Percentiles rank a stretch among this genome's conserved stretches.
Conservation (phyloP, 2,888 invertebrate genomes). For the Diploptera punctata region DNA sequence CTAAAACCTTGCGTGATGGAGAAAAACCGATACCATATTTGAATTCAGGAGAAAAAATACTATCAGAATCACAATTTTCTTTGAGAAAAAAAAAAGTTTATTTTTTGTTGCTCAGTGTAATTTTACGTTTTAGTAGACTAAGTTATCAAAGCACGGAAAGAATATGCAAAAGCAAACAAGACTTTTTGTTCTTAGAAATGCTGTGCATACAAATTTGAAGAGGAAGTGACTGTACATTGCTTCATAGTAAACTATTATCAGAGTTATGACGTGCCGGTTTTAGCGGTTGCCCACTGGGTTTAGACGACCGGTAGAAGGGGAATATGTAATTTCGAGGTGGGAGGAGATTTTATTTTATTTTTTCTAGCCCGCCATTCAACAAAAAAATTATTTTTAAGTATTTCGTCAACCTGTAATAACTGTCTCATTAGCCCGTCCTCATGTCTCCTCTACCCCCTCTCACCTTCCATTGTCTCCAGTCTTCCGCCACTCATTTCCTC, state of each 20-base stretch:
- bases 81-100: no score
- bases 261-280: constrained; percentile 26
- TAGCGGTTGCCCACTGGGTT: constrained; percentile 27
- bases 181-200: no score
- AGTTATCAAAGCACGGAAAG: no score
- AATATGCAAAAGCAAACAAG: no score
- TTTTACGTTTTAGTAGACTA: no score
- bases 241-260: constrained; percentile 19
- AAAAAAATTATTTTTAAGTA: constrained; percentile 18
- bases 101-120: no score
- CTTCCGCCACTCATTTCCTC: constrained; percentile 1
- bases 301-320: constrained; percentile 20
- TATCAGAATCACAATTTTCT: no score
- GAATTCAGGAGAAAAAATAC: no score
- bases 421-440: constrained; percentile 3
- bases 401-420: constrained; percentile 25
- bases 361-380: background rate
- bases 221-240: background rate
- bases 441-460: background rate
- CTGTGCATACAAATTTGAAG: no score
- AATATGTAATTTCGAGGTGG: constrained; percentile 22
- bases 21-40: no score
- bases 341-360: background rate
- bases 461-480: background rate
- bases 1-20: no score